These are phyloP conservation scores for Lutjanus erythropterus DNA, from an alignment of 2,113 vertebrate species.

Conservation along the genomic window DNA sequence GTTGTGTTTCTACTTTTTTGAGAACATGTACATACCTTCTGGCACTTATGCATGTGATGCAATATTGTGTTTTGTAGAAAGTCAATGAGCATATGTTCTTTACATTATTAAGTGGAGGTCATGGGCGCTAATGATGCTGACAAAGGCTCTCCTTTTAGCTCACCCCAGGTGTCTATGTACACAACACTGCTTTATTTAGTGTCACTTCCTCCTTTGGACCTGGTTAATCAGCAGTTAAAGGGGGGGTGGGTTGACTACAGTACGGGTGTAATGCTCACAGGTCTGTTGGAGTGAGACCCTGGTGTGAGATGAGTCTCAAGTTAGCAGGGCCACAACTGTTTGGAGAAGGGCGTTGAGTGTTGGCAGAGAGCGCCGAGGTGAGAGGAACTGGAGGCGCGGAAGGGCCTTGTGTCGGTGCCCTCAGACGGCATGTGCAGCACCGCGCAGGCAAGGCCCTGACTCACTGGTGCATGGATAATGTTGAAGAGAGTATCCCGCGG, in stretches of 20 bases:
- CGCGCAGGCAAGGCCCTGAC: conserved; percentile 45
- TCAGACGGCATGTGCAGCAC: conserved; percentile 49
- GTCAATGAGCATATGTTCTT: conserved; percentile 11
- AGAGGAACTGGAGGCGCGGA: conserved; percentile 61
- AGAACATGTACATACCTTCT: background rate
- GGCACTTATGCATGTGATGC: background rate
- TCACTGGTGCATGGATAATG: conserved; percentile 81
- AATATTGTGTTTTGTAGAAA: background rate
- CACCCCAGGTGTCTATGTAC: conserved; percentile 30
- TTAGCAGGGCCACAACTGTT: conserved; percentile 73
- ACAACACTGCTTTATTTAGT: conserved; percentile 57
- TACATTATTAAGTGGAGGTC: conserved; percentile 33
- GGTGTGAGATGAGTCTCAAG: conserved; percentile 75
- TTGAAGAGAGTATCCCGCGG: conserved; percentile 70
- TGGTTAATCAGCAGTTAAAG: conserved; percentile 34
- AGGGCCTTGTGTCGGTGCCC: conserved; percentile 51
- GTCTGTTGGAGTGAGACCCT: conserved; percentile 67
- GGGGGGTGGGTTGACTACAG: conserved; percentile 6
- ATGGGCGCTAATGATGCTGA: conserved; percentile 38
- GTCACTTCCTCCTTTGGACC: conserved; percentile 31
- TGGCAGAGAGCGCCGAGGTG: conserved; percentile 71
- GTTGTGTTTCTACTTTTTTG: too few species aligned
- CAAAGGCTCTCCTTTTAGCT: conserved; percentile 36
- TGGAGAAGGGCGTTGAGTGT: conserved; percentile 69
- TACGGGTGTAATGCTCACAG: conserved; percentile 58